Base-by-base conservation (phyloP, 2,888 invertebrate genomes). In the Ennomos quercinarius region DNA sequence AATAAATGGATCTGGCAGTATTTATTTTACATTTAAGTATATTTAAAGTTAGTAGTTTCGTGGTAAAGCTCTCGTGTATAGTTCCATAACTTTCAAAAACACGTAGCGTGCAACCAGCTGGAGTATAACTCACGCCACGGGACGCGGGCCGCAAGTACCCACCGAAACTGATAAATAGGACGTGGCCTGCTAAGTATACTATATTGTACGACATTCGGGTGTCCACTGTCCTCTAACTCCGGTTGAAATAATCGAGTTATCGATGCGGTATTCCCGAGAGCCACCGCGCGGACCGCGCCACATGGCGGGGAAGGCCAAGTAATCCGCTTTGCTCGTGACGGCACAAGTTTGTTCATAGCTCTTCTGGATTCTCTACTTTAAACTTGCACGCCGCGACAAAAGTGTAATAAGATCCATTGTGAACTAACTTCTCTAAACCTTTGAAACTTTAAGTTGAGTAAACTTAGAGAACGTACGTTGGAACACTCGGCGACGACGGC, bases 291-390 rank as follows among this genome's bases (percentile, higher is more conserved):
- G 66, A 71, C 51, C 60, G 61, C 57, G 61, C 56, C 74, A 67
- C 72, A 63, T 64, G 72, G 70, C 68, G 63, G 67, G 67, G 69
- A 72, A 76, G 71, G 71, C 68, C 74, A 66, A 76, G 78, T 84
- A 85, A 87, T 87, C 84, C 83, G 77, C 82, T 84, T 85, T 77
- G 78, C 76, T 74, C 77, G 72, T 74, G 77, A 78, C 80, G 78
- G 73, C 72, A 64, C 71, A 87, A 86, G 84, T 87, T 86, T 77
- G 76, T 72, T 81, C 83, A 86, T 84, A 81, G 79, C 81, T 84
- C 82, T 80, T 77, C 76, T 71, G 68, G 76, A 81, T 79, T 80
- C 74, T 76, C 74, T 77, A 76, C 81, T 84, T 81, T 77, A 83
- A 86, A 85, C 78, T 87, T 82, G 76, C 77, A 80, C 78, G 73